A percentile compares a stretch with the other conserved stretches of the same genome.
These are phyloP conservation scores for Catocala fraxini DNA, from an alignment of 2,888 invertebrate genomes.

Conservation along the genomic window DNA sequence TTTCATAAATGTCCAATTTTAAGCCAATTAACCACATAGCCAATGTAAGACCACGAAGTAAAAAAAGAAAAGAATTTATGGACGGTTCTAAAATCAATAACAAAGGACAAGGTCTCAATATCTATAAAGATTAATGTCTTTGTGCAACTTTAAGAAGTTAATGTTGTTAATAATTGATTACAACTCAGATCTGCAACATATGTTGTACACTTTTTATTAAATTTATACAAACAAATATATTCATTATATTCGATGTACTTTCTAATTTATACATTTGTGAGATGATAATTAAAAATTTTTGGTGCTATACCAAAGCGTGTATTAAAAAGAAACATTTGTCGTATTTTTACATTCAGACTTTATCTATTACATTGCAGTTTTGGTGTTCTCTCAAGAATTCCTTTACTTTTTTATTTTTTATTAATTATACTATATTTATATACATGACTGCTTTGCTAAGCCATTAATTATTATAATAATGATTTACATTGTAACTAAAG, in stretches of 20 bases:
- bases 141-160: constrained; percentile 28
- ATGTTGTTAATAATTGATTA: background rate
- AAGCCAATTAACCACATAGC: too few species aligned
- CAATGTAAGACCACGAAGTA: background rate
- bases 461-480: constrained; percentile 32
- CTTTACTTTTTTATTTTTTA: background rate
- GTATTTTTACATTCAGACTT: constrained; percentile 26
- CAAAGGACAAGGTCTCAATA: constrained; percentile 15
- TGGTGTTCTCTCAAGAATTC: constrained; percentile 18
- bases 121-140: constrained; percentile 21
- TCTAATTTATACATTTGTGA: constrained; percentile 10
- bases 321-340: constrained; percentile 5
- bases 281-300: constrained; percentile 7
- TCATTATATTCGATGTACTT: background rate
- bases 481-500: constrained; percentile 40
- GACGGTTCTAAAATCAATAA: constrained; percentile 18
- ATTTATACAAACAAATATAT: background rate
- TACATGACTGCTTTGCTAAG: constrained; percentile 42
- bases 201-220: too few species aligned
- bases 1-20: too few species aligned
- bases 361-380: constrained; percentile 19
- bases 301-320: constrained; percentile 15
- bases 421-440: constrained; percentile 31
- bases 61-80: background rate
- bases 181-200: constrained; percentile 3